Base-by-base conservation (phyloP, 2,888 invertebrate genomes). In the Eristalis intricaria region DNA sequence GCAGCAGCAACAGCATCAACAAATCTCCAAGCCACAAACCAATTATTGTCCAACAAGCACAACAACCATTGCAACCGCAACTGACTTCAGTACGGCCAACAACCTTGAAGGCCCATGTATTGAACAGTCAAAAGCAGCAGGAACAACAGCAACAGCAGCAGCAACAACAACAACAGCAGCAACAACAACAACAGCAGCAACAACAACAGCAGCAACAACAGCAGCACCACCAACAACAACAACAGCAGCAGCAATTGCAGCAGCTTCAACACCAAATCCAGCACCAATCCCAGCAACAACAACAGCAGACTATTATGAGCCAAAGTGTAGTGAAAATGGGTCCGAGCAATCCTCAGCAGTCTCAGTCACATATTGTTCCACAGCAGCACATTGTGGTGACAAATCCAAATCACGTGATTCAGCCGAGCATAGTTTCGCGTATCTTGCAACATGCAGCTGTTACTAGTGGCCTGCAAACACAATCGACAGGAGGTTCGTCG, bases 81-180 rank as follows among this genome's bases (percentile, higher is more conserved):
- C 92, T 90, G 73, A 91, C 89, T 65, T 91, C 89, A 68, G 93
- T 92, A 82, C 91, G 92, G 26, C 92, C 95, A 0, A 95, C 95
- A 23, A 95, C 95, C 5, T 91, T 95, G 2, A 95, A 95, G 90
- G 95, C 95, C 1, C 95, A 95, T 87, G 95, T 95, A 4, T 90
- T 95, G 23, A 95, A 94, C 73, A 93, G 94, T 40, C 94, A 94
- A 88, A 92, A 92, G 88, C 90, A 90, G 32, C 89, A 91, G 4
- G 91, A 91, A 10, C 91, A 90, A 13, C 90, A 90, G 11, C 90
- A 90, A 19, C 61, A 89, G 61, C 89, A 64, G 0, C 89, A 13
- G 77, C 90, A 35, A 75, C 84, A 77, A 1, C 82, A 76, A 0
- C 82, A 75, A 19, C 78, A 75, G 4, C 63, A 66, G n/a, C 84